Evolutionary conservation across 2,888 invertebrate genomes (phyloP), one percentile per base, ranked within the genome.

Genomic region (Nomada goodeniana): DNA sequence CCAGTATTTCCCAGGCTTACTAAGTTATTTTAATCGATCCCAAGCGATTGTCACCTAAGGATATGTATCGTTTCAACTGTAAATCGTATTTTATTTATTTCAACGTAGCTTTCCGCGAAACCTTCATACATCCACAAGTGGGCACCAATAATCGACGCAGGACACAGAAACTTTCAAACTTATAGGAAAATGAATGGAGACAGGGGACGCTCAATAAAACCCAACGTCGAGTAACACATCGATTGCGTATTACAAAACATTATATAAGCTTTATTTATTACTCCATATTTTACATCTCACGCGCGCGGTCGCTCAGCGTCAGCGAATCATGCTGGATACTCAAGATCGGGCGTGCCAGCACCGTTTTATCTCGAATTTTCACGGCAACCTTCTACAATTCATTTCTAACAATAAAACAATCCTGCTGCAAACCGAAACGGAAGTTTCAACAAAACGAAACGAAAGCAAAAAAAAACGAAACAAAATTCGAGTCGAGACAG

Each of bases 241-340:
- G 20, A 36, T 65, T 84, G 61, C 70, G 67, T 78, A 83, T 83
- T 88, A 88, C 64, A 88, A 88, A 88, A 88, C 78, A 82, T 85
- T 81, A 82, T 76, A 88, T 80, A 88, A 87, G 80, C 82, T 89
- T 88, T 89, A 89, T 88, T 89, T 89, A 89, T 89, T 89, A 78
- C 79, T 81, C 88, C 76, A 83, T 88, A 88, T 88, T 63, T 88
- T 88, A 88, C 89, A 89, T 68, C 75, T 88, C 74, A 84, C 80
- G 84, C 52, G 80, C 73, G 55, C 60, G 61, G 63, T 65, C 80
- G 65, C 76, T 75, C 80, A 55, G 78, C 80, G 59, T 65, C 65
- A 18, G 44, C 47, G 77, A 20, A 60, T 70, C 52, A 60, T 78
- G 59, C 52, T 60, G 70, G 23, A 36, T 61, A 42, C 53, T 68